Percentiles rank a stretch among this genome's conserved stretches.
These are phyloP conservation scores for Camptogramma bilineatum DNA, from an alignment of 2,888 invertebrate species.

Conservation along the genomic window DNA sequence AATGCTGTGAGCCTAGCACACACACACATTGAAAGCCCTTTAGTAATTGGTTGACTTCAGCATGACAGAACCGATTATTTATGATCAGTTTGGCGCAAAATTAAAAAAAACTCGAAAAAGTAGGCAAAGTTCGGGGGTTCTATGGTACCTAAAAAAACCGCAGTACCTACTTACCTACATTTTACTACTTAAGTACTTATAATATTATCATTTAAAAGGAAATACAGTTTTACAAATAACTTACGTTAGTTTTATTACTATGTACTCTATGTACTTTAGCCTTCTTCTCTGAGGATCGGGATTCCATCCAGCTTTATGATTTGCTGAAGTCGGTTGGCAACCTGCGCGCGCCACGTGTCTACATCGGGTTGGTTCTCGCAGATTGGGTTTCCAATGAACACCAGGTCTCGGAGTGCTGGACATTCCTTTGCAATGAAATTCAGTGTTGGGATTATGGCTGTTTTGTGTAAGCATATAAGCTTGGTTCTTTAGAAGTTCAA, in stretches of 20 bases:
- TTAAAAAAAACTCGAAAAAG: too few relatives aligned
- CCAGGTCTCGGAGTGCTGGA: conserved; percentile 89
- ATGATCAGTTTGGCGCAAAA: too few relatives aligned
- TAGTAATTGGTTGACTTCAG: too few relatives aligned
- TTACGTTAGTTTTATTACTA: not conserved
- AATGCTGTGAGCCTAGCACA: too few relatives aligned
- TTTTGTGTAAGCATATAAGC: not conserved
- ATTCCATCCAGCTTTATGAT: conserved; percentile 87
- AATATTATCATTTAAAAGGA: too few relatives aligned
- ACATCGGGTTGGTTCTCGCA: conserved; percentile 89
- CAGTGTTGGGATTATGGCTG: conserved; percentile 59
- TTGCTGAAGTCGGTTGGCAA: conserved; percentile 88
- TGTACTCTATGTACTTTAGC: conserved; percentile 31
- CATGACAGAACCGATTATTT: too few relatives aligned
- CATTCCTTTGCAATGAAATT: conserved; percentile 31
- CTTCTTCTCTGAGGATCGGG: conserved; percentile 87
- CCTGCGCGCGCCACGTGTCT: conserved; percentile 89
- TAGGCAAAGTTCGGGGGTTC: too few relatives aligned
- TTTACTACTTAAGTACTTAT: too few relatives aligned
- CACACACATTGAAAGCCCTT: too few relatives aligned
- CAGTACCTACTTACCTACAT: too few relatives aligned
- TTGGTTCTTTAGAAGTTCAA: too few relatives aligned
- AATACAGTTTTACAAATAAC: conserved; percentile 33
- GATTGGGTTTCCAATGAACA: conserved; percentile 92
- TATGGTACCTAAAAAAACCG: too few relatives aligned